Base-by-base conservation (phyloP, 1,140 invertebrate genomes). In the Panagrolaimus sp. region DNA sequence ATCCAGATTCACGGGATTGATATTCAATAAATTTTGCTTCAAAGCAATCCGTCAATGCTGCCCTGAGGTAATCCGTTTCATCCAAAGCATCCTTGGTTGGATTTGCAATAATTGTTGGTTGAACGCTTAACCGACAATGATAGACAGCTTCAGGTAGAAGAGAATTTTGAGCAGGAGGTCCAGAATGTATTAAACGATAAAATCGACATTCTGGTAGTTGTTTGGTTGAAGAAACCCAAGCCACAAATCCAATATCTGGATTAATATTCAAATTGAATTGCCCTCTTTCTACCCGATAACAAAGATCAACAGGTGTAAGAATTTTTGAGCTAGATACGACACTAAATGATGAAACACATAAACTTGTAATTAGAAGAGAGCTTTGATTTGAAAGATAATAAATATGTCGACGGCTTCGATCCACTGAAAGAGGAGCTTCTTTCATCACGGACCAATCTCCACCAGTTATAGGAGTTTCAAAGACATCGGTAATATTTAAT, bases 211-310 rank as follows among this genome's bases (percentile, higher is more conserved):
- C 88, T 0, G 91, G 91, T 62, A 89, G 85, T n/a, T 88, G 89
- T 80, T 89, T 88, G 67, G 93, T 90, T 82, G 90, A 94, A 75
- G 92, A 95, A 74, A 91, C 92, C 45, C 93, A 91, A 66, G 90
- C 89, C 6, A 95, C 90, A 82, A 93, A 90, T 80, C 81, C 81
- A 21, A 76, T 28, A 32, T 77, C 78, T 4, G 79, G 79, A 28
- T 73, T 76, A 12, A 79, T 43, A 58, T 71, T 65, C 6, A 79
- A 67, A 12, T n/a, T 17, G 9, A 71, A 38, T 32, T 71, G 63
- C 44, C 67, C 47, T 12, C 78, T 43, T 17, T 81, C 76, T 44
- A 15, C 28, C 85, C 73, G 83, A 71, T 86, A 85, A 38, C 84
- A 86, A 70, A 77, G 85, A 17, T 85, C 83, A 63, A 69, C 48